phyloP scores from a whole-genome alignment of 2,797 vertebrate species.

The Todus mexicanus region DNA sequence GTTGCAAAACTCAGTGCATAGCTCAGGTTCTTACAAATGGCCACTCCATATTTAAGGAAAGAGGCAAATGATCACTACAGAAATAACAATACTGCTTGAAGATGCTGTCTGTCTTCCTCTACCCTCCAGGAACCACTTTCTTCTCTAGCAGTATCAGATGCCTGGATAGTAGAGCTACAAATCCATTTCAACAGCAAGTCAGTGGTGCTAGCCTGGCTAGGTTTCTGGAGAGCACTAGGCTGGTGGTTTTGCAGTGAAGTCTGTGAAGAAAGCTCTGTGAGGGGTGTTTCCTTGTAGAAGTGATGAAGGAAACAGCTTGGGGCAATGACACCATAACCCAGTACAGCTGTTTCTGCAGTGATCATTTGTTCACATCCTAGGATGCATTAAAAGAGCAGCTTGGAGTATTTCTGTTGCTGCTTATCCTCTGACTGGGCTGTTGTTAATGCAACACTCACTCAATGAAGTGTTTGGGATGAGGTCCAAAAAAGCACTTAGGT shows the following conservation, averaged over 20 bases:
- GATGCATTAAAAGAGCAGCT: background rate
- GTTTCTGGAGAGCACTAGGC: background rate
- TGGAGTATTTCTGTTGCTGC: constrained; percentile 38
- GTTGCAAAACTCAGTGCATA: background rate
- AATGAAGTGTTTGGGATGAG: constrained; percentile 60
- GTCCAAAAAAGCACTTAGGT: constrained; percentile 52
- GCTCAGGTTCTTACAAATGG: background rate
- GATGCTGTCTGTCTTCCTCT: background rate
- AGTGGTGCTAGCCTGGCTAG: background rate
- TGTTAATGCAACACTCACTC: constrained; percentile 41
- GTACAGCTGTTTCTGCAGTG: constrained; percentile 22
- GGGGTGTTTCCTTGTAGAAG: background rate
- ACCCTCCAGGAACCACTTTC: background rate
- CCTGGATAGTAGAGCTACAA: background rate
- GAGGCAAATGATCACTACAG: background rate
- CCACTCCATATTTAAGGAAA: background rate
- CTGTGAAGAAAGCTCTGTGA: background rate
- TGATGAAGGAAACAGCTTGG: background rate
- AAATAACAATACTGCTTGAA: background rate
- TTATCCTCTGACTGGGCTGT: constrained; percentile 8
- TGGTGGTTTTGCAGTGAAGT: background rate
- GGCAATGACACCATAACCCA: background rate
- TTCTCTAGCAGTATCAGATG: background rate
- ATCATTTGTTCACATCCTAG: constrained; percentile 12
- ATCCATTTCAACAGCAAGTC: background rate